phyloP scores from a whole-genome alignment of 2,113 vertebrate species.

The Xiphophorus hellerii region DNA sequence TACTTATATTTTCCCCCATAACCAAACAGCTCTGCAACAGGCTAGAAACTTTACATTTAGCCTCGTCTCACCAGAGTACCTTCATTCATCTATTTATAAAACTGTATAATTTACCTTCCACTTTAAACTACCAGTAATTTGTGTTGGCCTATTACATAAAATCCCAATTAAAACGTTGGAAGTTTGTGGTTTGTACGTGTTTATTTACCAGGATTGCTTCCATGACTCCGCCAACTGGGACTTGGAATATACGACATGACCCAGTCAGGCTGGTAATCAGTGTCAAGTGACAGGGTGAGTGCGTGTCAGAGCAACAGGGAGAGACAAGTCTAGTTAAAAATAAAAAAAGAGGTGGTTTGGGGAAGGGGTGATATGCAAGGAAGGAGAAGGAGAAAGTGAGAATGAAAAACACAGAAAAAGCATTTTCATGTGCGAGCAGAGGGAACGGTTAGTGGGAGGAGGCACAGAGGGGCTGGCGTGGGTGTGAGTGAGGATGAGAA shows the following conservation, averaged over 20 bases:
- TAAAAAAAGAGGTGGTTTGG: slow-evolving; percentile 2
- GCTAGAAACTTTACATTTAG: too few relatives aligned
- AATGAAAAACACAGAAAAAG: slow-evolving; percentile 20
- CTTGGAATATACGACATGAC: slow-evolving; percentile 38
- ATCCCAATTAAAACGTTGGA: neutral
- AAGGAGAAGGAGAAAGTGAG: slow-evolving; percentile 11
- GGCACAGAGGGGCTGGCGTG: slow-evolving; percentile 48
- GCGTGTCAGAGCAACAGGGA: slow-evolving; percentile 24
- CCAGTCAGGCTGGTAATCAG: slow-evolving; percentile 56
- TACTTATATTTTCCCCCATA: too few relatives aligned
- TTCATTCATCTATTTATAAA: neutral
- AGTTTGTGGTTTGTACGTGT: neutral
- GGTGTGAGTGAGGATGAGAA: slow-evolving; percentile 56
- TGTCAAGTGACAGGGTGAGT: slow-evolving; percentile 50
- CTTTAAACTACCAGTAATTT: neutral
- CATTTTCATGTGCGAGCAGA: slow-evolving; percentile 31
- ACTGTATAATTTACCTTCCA: neutral
- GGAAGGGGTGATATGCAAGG: slow-evolving; percentile 3
- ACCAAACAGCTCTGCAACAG: too few relatives aligned
- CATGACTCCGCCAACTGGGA: slow-evolving; percentile 14
- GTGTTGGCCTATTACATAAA: neutral
- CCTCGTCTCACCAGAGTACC: neutral
- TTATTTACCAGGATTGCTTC: neutral
- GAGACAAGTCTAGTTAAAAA: slow-evolving; percentile 1
- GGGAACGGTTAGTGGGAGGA: slow-evolving; percentile 57